Base-by-base conservation (phyloP, 2,797 vertebrate genomes). In the Hozukius guyotensis region DNA sequence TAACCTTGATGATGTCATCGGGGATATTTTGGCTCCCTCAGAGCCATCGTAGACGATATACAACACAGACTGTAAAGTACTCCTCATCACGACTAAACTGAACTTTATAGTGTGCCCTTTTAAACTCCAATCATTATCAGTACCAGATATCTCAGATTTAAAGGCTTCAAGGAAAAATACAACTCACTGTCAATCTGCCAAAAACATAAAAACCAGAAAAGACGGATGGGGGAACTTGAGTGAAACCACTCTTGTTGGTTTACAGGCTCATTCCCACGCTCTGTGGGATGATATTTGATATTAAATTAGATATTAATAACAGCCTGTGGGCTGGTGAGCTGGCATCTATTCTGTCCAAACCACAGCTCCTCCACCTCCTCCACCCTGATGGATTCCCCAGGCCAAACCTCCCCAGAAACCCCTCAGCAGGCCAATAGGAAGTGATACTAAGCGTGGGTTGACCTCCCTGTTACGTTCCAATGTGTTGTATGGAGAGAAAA, bases 251-350 rank as follows among this genome's bases (percentile, higher is more conserved):
- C 32, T 61, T 67, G 13, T 49, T 87, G 78, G 65, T 69, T 81
- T 70, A 22, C 61, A 72, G 72, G 34, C 62, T 29, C 42, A 60
- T 85, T 91, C 86, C 82, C 92, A 91, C 22, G 59, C 61, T 72
- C 81, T 53, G 36, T 60, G 29, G 63, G 68, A 72, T 53, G 77
- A 69, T 80, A 87, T 90, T 80, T 78, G 72, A 75, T 84, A 84
- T 92, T 87, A 56, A 84, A 92, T 83, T 69, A 55, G 61, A 81
- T 70, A 78, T 91, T 92, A 92, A 90, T 92, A 81, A 85, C 62
- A 87, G 71, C 46, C 70, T 82, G 24, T 68, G 65, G 24, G 63
- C 34, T 36, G 59, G 69, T 1, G 42, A 66, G 63, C 75, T 84
- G 82, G 53, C 74, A 70, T 85, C 63, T 71, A 8, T 59, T 75